Evolutionary conservation across 1,140 invertebrate genomes (phyloP).

Genomic region (Drosophila guanche): DNA sequence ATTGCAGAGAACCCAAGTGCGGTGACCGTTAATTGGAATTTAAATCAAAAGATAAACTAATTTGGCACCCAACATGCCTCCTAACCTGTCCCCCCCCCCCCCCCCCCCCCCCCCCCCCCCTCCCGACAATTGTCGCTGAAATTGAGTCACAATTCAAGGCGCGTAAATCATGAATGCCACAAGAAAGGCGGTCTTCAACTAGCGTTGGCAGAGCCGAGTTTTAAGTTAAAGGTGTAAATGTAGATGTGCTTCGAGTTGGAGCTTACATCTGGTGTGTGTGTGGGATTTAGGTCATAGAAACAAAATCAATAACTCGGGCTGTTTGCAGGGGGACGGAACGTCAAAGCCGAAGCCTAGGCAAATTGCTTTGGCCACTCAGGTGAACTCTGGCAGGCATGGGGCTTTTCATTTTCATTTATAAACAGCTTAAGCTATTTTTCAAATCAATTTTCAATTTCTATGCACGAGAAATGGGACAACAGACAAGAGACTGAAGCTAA

Average conservation of each 20-base stretch:
- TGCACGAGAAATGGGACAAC: conserved; percentile 25
- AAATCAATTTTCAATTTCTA: conserved; percentile 50
- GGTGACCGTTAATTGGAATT: conserved; percentile 36
- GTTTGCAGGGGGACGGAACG: neutral
- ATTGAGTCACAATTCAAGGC: conserved; percentile 48
- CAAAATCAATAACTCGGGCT: conserved; percentile 64
- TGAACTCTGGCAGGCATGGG: neutral
- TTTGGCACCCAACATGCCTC: conserved; percentile 13
- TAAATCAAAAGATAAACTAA: conserved; percentile 57
- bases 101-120: neutral
- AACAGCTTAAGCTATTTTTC: conserved; percentile 23
- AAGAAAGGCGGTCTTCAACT: neutral
- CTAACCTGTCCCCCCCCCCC: neutral
- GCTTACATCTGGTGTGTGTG: conserved; percentile 5
- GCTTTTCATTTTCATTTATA: conserved; percentile 41
- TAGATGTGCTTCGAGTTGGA: neutral
- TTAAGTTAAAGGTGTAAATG: too few relatives aligned
- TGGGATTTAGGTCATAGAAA: conserved; percentile 63
- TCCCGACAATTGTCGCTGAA: conserved; percentile 31
- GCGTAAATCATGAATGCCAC: conserved; percentile 67
- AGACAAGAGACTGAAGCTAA: conserved; percentile 12
- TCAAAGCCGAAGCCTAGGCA: conserved; percentile 3
- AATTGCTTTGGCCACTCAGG: conserved; percentile 19
- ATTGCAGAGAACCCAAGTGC: conserved; percentile 13
- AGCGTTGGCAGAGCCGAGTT: too few relatives aligned